phyloP scores from a whole-genome alignment of 2,113 vertebrate species.

The Ramphastos sulfuratus region DNA sequence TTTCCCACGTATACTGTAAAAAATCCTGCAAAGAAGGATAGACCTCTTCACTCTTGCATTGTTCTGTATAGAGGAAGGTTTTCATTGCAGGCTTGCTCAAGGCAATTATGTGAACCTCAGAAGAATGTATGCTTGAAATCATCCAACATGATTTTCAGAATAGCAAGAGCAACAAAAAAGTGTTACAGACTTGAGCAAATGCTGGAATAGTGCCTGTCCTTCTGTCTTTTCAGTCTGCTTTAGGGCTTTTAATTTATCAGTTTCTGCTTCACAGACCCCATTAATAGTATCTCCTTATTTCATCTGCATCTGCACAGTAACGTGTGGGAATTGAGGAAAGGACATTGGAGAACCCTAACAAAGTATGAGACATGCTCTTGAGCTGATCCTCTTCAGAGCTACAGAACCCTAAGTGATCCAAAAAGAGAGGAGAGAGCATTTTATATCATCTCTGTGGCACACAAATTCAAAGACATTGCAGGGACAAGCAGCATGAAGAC shows the following conservation, averaged over 20 bases:
- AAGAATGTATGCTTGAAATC: slow-evolving; percentile 21
- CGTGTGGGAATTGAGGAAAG: neutral
- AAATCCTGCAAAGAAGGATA: neutral
- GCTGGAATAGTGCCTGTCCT: neutral
- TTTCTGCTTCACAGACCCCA: neutral
- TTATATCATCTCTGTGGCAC: neutral
- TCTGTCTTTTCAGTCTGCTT: too few species aligned
- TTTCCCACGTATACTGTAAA: neutral
- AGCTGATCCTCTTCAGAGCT: neutral
- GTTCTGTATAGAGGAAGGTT: neutral
- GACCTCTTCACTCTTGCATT: neutral
- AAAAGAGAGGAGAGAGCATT: neutral
- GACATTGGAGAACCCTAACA: neutral
- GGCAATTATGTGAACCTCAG: neutral
- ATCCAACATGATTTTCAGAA: slow-evolving; percentile 6
- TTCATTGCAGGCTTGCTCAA: slow-evolving; percentile 1
- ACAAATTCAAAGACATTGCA: rapidly evolving
- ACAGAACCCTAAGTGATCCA: neutral
- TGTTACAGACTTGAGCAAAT: slow-evolving; percentile 11
- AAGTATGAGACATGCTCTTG: neutral
- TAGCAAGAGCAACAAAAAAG: neutral
- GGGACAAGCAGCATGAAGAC: neutral
- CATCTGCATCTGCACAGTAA: neutral
- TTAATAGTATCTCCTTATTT: neutral
- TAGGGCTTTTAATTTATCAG: too few species aligned